Evolutionary conservation across 1,140 invertebrate genomes (phyloP).

Genomic region (Dreissena rostriformis): DNA sequence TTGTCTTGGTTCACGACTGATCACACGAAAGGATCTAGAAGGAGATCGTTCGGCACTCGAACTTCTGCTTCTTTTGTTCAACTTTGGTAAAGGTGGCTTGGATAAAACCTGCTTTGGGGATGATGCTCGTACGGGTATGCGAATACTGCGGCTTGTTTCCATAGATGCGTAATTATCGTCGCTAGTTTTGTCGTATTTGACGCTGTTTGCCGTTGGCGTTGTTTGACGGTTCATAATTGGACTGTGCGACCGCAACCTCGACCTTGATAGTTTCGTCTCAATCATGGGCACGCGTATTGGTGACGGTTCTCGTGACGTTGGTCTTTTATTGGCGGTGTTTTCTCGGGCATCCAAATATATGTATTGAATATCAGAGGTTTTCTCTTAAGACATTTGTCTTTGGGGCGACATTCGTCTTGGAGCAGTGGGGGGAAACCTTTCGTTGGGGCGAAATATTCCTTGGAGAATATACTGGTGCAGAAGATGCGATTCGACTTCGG

Average conservation of each 20-base stretch:
- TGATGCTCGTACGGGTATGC: not conserved
- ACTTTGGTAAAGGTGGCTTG: not conserved
- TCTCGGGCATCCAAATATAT: slow-evolving; percentile 19
- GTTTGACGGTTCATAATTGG: not conserved
- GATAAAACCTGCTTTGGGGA: not conserved
- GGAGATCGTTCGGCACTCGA: not conserved
- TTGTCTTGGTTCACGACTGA: not conserved
- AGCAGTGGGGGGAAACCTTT: not conserved
- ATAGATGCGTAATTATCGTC: not conserved
- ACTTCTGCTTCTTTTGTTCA: not conserved
- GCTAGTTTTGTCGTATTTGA: not conserved
- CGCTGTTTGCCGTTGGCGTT: not conserved
- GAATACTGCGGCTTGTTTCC: not conserved
- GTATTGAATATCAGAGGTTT: not conserved
- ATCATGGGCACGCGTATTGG: not conserved
- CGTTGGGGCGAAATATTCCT: not conserved
- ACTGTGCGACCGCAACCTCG: slow-evolving; percentile 26
- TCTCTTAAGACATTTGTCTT: not conserved
- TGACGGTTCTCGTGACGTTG: slow-evolving; percentile 16
- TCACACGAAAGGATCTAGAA: not conserved
- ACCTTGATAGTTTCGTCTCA: not conserved
- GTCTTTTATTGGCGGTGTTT: slow-evolving; percentile 18
- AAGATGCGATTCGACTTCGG: no score
- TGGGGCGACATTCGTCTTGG: not conserved
- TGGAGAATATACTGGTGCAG: no score